Base-by-base conservation (phyloP, 2,113 vertebrate genomes). In the Amazona vittata region DNA sequence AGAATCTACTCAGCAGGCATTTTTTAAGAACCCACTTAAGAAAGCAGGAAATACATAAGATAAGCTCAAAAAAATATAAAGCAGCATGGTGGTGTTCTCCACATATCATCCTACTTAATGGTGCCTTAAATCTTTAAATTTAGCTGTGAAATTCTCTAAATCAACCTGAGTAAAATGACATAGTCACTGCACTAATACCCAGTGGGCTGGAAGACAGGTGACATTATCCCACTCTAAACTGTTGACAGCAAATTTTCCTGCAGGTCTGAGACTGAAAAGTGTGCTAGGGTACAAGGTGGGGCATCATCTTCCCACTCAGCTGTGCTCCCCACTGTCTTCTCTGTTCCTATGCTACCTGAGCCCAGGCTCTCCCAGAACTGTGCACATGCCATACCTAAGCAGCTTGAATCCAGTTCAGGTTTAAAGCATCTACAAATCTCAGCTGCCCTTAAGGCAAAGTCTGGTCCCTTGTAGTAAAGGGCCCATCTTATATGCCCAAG, bases 271-370 rank as follows among this genome's bases (percentile, higher is more conserved):
- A 9, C 37, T 33, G 75, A 9, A 17, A 63, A 4, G 4, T 13
- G 6, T 15, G 64, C n/a, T 46, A 46, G 46, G 37, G 44, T 33
- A n/a, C 1, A 0, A 83, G 49, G 44, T 0, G 1, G 55, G 46
- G 8, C 9, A 14, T 6, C 19, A 11, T 3, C 15, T 28, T 41
- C 37, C 39, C 15, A 12, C 2, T 10, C 80, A 55, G 31, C 12
- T 57, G 49, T 70, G 7, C 10, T 69, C 9, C 22, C 43, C 44
- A 6, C 21, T 15, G 19, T 25, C 17, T 46, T 11, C 31, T 22
- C 49, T 47, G 35, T 55, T 33, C 57, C 57, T 39, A 31, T 5
- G 5, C 41, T 28, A 14, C 14, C 22, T 19, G 39, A 63, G 29
- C 50, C 35, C 73, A 33, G 16, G 21, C 33, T 31, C n/a, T 31